Evolutionary conservation across 2,797 vertebrate genomes (phyloP), one percentile per base, ranked within the genome.

Genomic region (Aulostomus chinensis): DNA sequence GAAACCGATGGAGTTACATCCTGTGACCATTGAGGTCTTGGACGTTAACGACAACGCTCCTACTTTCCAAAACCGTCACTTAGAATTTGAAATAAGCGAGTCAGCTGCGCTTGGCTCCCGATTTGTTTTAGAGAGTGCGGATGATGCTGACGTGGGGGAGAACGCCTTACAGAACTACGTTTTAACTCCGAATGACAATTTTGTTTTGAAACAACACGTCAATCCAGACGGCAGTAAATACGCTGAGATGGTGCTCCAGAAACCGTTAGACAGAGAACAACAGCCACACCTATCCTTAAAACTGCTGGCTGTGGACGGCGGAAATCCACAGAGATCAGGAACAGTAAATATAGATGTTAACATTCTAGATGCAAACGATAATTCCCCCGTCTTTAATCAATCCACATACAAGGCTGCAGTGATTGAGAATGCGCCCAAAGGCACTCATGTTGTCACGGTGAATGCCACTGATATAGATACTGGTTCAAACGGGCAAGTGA

Each of bases 51-150:
- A 88, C 46, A 73, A 88, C 11, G 30, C 68, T 7, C 85, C 86
- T 1, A 41, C 34, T 9, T 89, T 89, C 41, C 53, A 68, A 11
- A 76, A 73, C 15, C 65, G 29, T 3, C 17, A 64, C 3, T 22
- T 87, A 9, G n/a, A 65, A 28, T 85, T 88, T 41, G 80, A 88
- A 36, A 85, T 89, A 5, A 81, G 73, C 4, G 86, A 89, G 39
- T 78, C 42, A 1, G 76, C 77, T 7, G 21, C 11, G 1, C 37
- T 69, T 0, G 80, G 79, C 2, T 68, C 77, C 0, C 78, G 71
- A 18, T 89, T 87, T 68, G 28, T 21, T 12, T 24, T 89, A 1
- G 65, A 66, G 7, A 80, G 53, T 9, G 87, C 86, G 0, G 58
- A 80, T 0, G 85, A 89, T 17, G 39, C 69, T 7, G 88, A 89